Base-by-base conservation (phyloP, 1,140 invertebrate species). In the Saccostrea echinata region DNA sequence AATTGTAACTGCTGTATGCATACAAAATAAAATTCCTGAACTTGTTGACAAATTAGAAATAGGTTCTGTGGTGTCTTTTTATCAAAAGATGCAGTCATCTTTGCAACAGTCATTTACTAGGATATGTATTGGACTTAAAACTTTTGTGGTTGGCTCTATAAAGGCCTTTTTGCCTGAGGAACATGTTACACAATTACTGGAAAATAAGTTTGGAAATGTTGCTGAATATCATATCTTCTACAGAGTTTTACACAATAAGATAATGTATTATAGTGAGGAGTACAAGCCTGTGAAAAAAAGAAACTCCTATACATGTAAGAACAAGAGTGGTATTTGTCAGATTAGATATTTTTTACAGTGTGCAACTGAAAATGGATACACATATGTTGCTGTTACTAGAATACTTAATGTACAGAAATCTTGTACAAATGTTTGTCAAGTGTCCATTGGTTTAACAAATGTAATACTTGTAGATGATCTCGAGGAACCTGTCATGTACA, bases 1-100 rank as follows among this genome's bases (percentile, higher is more conserved):
- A 52, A 86, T 86, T 52, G 35, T 43, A 52, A 18, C 61, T 21
- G 85, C 85, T 76, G 85, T 86, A n/a, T 27, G 35, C 80, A 81
- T 81, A 51, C 43, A 86, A 30, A 68, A 81, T 43, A 43, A 43
- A 43, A 43, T 43, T 43, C 35, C 35, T 2, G 35, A 43, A 43
- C 35, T 43, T 43, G 35, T 43, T 43, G 35, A 43, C 27, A 68
- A 57, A 16, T 30, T 86, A 16, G 24, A 35, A 11, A 81, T 80
- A 52, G 71, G 85, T 21, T 55, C 71, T 27, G 71, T 52, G 27
- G 24, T 30, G 51, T 30, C n/a, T n/a, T 76, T 86, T 24, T 86
- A 86, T 55, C 52, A 86, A 52, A 18, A 55, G 16, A 53, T 86
- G 30, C 33, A 35, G 12, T 80, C 76, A 21, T 13, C 33, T 81